Conservation (phyloP, 2,888 invertebrate species). For the Macrosoma leucophasiata region DNA sequence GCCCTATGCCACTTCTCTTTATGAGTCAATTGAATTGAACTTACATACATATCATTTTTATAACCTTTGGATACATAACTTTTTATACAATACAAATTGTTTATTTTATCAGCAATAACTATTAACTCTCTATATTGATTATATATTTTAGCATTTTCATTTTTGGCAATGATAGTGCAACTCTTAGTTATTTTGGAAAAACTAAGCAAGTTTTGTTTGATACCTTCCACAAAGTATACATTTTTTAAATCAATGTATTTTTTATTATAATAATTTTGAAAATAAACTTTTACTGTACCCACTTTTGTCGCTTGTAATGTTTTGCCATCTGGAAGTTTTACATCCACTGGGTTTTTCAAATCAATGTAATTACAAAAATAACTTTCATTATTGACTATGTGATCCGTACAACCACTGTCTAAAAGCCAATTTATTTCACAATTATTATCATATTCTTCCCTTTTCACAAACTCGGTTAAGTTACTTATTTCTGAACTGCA, state of each 20-base stretch:
- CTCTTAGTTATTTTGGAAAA: conserved; percentile 26
- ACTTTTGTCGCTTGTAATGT: conserved; percentile 15
- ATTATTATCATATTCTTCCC: conserved; percentile 18
- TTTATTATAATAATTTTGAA: conserved; percentile 18
- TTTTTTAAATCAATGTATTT: conserved; percentile 20
- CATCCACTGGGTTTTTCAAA: conserved; percentile 11
- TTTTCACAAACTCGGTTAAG: conserved; percentile 9
- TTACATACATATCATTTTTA: conserved; percentile 19
- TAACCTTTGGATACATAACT: conserved; percentile 4
- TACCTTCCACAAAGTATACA: conserved; percentile 23
- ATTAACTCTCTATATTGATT: conserved; percentile 20
- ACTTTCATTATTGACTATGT: conserved; percentile 19
- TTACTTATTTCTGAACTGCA: conserved; percentile 24
- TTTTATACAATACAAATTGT: conserved; percentile 23
- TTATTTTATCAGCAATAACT: conserved; percentile 23
- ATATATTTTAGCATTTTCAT: conserved; percentile 25
- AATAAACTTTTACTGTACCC: conserved; percentile 21
- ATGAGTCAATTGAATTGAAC: conserved; percentile 13
- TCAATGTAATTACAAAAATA: conserved; percentile 19
- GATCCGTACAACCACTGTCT: conserved; percentile 26
- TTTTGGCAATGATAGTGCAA: conserved; percentile 18
- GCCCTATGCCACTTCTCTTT: conserved; percentile 27
- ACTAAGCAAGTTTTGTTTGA: conserved; percentile 27
- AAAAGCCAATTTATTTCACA: conserved; percentile 25
- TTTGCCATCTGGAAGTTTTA: conserved; percentile 15